Evolutionary conservation across 1,140 invertebrate genomes (phyloP).

Genomic region (Sycophila sp.): DNA sequence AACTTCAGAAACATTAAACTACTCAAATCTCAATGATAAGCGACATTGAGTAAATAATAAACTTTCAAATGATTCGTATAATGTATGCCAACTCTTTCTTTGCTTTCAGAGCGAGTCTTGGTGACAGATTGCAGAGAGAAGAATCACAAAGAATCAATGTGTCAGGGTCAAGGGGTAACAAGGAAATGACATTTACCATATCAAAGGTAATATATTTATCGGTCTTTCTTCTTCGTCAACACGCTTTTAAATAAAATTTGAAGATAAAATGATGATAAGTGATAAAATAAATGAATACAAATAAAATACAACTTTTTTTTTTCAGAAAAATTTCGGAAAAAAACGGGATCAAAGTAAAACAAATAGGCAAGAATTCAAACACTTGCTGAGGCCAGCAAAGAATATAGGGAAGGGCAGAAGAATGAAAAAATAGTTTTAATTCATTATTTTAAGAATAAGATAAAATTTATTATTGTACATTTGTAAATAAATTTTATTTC

Average conservation of each 20-base stretch:
- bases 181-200: slow-evolving; percentile 81
- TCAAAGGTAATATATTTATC: slow-evolving; percentile 67
- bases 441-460: background rate
- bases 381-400: slow-evolving; percentile 75
- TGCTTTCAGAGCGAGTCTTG: slow-evolving; percentile 73
- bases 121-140: slow-evolving; percentile 73
- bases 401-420: slow-evolving; percentile 52
- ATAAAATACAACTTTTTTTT: slow-evolving; percentile 12
- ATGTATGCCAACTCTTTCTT: slow-evolving; percentile 41
- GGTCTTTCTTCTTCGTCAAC: too few relatives aligned
- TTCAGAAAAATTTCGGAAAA: slow-evolving; percentile 38
- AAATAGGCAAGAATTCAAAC: slow-evolving; percentile 77
- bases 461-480: slow-evolving; percentile 24
- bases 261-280: too few relatives aligned
- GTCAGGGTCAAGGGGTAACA: slow-evolving; percentile 73
- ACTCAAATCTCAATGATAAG: slow-evolving; percentile 39
- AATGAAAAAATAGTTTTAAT: slow-evolving; percentile 32
- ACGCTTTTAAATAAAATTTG: too few relatives aligned
- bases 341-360: slow-evolving; percentile 58
- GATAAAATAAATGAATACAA: background rate
- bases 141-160: slow-evolving; percentile 68
- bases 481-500: slow-evolving; percentile 39
- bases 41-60: background rate
- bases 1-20: slow-evolving; percentile 33
- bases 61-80: slow-evolving; percentile 9